Evolutionary conservation across 2,888 invertebrate species (phyloP), one percentile per base, ranked within the genome.

Genomic region (Nephrocerus scutellatus): DNA sequence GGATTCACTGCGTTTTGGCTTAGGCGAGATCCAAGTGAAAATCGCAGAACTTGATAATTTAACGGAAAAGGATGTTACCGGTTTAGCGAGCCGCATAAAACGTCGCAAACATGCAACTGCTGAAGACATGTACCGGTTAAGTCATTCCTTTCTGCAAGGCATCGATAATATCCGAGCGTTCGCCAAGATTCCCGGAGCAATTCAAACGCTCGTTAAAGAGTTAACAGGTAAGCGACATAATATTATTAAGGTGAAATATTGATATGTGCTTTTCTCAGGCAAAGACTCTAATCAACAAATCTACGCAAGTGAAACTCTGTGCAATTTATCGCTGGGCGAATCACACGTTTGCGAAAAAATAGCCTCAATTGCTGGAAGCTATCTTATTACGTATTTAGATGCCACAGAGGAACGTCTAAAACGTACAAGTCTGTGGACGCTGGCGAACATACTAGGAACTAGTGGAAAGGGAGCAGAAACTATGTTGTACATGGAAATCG

Each of bases 271-370:
- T 19, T 8, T 31, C 18, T 6, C 7, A 66, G 67, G 66, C 2
- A 39, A 53, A 1, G 48, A 64, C 23, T 43, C 57, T 1, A 50
- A 55, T 14, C 53, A 57, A 1, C 63, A 63, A 39, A 48, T 63
- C 2, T 49, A 54, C 28, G 60, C 68, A 0, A 53, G 54, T 5
- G 67, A 68, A 44, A 60, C 60, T 9, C 33, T 68, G 3, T 68
- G 69, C 35, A 68, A 68, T 45, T 46, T 66, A 4, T 63, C 66
- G 2, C 39, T 68, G 3, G 68, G 68, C 0, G 58, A 60, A 30
- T 44, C 48, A 2, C 52, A 57, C 5, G 52, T 61, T 5, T 63
- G 64, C 38, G 62, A 65, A 7, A 68, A 65, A 47, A 57, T 68
- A 2, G 52, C 60, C 2, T 37, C 44, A 1, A 21, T 55, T 32